Evolutionary conservation across 2,797 vertebrate genomes (phyloP).

Genomic region (Silurus lanzhouensis): DNA sequence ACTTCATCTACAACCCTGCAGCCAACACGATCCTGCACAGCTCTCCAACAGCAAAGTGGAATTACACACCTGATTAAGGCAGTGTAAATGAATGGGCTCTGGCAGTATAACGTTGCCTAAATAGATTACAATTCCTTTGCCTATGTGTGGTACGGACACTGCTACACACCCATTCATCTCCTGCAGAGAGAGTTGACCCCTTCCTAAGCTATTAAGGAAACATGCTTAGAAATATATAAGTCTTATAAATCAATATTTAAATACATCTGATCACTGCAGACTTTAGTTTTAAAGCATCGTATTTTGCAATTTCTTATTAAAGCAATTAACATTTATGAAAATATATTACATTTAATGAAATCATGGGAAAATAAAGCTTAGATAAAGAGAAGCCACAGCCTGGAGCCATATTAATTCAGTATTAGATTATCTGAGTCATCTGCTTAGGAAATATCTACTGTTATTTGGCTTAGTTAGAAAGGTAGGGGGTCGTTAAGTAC

Average conservation of each 20-base stretch:
- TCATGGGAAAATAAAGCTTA: background rate
- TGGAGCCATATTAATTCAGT: background rate
- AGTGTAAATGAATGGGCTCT: constrained; percentile 57
- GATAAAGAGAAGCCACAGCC: background rate
- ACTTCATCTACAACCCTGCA: constrained; percentile 15
- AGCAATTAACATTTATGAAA: background rate
- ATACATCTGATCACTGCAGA: background rate
- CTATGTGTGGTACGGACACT: constrained; percentile 38
- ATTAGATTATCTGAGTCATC: background rate
- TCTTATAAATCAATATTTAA: background rate
- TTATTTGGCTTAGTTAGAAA: background rate
- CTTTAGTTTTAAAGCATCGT: background rate
- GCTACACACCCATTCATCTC: constrained; percentile 50
- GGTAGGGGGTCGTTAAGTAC: background rate
- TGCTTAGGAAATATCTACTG: background rate
- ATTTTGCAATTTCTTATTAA: constrained; percentile 3
- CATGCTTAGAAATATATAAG: background rate
- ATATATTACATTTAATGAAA: background rate
- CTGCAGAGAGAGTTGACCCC: constrained; percentile 46
- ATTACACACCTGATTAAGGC: constrained; percentile 57
- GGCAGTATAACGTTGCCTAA: constrained; percentile 48
- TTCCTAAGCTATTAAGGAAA: constrained; percentile 54
- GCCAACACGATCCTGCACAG: constrained; percentile 40
- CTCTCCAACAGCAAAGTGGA: constrained; percentile 58
- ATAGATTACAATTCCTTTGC: constrained; percentile 53